Percentiles rank a stretch among this genome's conserved stretches.
phyloP scores from a whole-genome alignment of 2,113 vertebrate genomes.

The Actenoides lindsayi region DNA sequence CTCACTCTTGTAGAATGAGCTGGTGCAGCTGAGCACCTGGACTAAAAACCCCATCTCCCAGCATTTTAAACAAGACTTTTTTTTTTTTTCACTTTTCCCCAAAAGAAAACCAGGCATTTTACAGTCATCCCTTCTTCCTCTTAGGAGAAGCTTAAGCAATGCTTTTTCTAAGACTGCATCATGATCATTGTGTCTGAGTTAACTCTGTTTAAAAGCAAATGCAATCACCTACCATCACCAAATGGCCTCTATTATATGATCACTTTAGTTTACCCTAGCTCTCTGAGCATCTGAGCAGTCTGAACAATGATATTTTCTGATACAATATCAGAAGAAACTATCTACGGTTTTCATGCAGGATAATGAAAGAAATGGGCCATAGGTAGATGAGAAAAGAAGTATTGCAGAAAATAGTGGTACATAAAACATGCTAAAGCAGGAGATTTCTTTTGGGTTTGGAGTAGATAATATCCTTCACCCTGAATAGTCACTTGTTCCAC shows the following conservation, averaged over 20 bases:
- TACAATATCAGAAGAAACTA: not conserved
- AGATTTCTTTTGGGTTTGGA: not conserved
- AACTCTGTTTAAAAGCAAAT: constrained; percentile 26
- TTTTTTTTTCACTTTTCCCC: not conserved
- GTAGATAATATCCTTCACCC: not conserved
- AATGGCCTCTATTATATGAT: not conserved
- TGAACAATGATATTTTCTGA: not conserved
- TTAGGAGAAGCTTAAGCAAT: not conserved
- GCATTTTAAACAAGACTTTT: not conserved
- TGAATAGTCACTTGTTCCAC: not conserved
- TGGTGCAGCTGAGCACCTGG: not conserved
- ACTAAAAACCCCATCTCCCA: not conserved
- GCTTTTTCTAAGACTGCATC: not conserved
- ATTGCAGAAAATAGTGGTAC: not conserved
- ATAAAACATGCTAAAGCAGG: not conserved
- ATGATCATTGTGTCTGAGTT: not conserved
- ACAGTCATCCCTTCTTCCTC: not conserved
- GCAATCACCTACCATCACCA: not conserved
- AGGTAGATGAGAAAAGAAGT: not conserved
- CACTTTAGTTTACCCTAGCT: not conserved
- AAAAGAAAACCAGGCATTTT: not conserved
- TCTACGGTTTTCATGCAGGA: not conserved
- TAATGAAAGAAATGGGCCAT: constrained; percentile 10
- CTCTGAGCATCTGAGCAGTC: not conserved
- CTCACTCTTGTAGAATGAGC: not conserved